Evolutionary conservation across 2,888 invertebrate species (phyloP), one percentile per base, ranked within the genome.

Genomic region (Hesperia comma): DNA sequence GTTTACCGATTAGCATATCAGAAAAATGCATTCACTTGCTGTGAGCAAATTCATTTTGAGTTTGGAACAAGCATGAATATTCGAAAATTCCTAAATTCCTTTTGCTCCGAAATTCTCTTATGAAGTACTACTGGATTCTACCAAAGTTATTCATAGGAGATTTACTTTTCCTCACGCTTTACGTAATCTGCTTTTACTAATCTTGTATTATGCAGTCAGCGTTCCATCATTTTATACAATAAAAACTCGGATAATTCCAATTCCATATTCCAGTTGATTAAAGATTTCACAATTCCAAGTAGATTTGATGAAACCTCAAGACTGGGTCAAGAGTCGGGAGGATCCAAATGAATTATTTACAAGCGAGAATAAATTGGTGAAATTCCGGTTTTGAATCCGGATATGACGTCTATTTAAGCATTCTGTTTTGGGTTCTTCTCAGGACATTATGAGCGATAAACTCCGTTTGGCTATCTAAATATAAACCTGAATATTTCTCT

Each of bases 331-430:
- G 60, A 43, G 53, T 40, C 33, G 56, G n/a, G 64, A 32, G 63
- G 46, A 55, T 43, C 26, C 54, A 54, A 53, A 60, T 66, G 66
- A 66, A 66, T 66, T 66, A 66, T 66, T 66, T 60, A 66, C 64
- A 53, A 64, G 53, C 53, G 43, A 60, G 58, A 58, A 51, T 64
- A 54, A 58, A 58, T 64, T 41, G 58, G 41, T 19, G 46, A 40
- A 58, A 64, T 41, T 53, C 58, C 46, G 17, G 57, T 57, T 58
- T 58, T 58, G 60, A 54, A 60, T 60, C 46, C 53, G 46, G 60
- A 60, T 66, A 60, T 66, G 60, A 43, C 33, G 60, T 43, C 54
- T 60, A 46, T 60, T 60, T 66, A 60, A 46, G 19, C 33, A 66
- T 66, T 63, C 56, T 37, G 66, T 54, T 53, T 60, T 46, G 54